These are phyloP conservation scores for Orchesella flavescens DNA, from an alignment of 2,888 invertebrate species.

Conservation along the genomic window DNA sequence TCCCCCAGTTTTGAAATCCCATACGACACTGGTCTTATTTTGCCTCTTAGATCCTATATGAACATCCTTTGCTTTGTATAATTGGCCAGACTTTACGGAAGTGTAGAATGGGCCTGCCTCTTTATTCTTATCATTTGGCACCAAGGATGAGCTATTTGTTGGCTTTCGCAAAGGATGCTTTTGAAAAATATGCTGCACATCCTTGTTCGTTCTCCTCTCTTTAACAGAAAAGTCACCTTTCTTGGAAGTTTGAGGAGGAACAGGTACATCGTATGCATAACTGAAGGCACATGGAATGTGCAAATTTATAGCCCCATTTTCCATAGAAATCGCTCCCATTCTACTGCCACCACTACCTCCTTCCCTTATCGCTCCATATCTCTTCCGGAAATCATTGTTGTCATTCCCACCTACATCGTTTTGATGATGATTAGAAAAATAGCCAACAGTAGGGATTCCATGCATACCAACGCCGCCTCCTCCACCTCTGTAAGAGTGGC, in stretches of 20 bases:
- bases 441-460: background rate
- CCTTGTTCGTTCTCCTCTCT: background rate
- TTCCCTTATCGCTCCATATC: background rate
- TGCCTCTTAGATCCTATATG: conserved; percentile 20
- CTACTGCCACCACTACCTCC: background rate
- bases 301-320: conserved; percentile 56
- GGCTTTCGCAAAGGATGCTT: background rate
- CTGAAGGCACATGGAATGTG: conserved; percentile 61
- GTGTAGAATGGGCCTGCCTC: conserved; percentile 4
- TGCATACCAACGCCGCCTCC: conserved; percentile 8
- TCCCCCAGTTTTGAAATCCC: conserved; percentile 51
- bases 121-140: conserved; percentile 11
- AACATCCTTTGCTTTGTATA: conserved; percentile 26
- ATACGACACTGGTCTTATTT: conserved; percentile 44
- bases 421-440: conserved; percentile 34
- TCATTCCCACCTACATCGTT: background rate
- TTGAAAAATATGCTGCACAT: background rate
- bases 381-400: background rate
- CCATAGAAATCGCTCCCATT: conserved; percentile 26
- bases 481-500: conserved; percentile 24
- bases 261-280: conserved; percentile 40
- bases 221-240: background rate
- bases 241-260: conserved; percentile 32
- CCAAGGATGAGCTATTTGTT: background rate
- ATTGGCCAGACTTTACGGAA: conserved; percentile 35